Evolutionary conservation across 30 jellyfish, hydroid and myxozoan genomes (phyloP).

Genomic region (Turritopsis dohrnii): DNA sequence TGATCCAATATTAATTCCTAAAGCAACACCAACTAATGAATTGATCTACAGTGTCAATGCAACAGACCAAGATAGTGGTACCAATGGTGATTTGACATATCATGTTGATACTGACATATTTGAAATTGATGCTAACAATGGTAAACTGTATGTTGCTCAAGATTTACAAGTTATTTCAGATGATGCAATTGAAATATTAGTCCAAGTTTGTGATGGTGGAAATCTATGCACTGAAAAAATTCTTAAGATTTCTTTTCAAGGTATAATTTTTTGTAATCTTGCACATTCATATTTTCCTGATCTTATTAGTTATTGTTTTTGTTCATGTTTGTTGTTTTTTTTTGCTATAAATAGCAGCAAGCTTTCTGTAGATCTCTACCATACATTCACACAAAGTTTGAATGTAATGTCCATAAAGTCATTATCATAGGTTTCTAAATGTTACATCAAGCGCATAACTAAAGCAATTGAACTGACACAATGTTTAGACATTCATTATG

Average conservation of each 20-base stretch:
- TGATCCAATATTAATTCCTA: not conserved
- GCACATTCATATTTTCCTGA: no score
- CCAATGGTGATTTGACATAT: slow-evolving; percentile 20
- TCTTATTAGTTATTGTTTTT: no score
- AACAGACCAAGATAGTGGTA: slow-evolving; percentile 50
- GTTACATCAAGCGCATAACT: no score
- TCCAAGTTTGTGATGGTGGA: not conserved
- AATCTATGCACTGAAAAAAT: not conserved
- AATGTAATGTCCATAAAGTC: no score
- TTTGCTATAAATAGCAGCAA: no score
- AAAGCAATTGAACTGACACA: no score
- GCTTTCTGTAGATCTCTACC: no score
- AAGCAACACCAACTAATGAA: slow-evolving; percentile 43
- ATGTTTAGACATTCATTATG: no score
- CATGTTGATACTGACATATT: not conserved
- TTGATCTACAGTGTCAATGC: slow-evolving; percentile 36
- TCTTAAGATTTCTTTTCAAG: not conserved
- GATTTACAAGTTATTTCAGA: not conserved
- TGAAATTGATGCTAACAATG: not conserved
- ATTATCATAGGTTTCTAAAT: no score
- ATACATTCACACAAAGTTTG: no score
- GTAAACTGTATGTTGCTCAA: not conserved
- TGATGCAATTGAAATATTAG: not conserved
- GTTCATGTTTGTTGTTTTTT: no score
- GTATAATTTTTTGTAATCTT: not conserved